These are phyloP conservation scores for Cyprinodon brontotheroides DNA, from an alignment of 2,113 vertebrate species.

Conservation along the genomic window DNA sequence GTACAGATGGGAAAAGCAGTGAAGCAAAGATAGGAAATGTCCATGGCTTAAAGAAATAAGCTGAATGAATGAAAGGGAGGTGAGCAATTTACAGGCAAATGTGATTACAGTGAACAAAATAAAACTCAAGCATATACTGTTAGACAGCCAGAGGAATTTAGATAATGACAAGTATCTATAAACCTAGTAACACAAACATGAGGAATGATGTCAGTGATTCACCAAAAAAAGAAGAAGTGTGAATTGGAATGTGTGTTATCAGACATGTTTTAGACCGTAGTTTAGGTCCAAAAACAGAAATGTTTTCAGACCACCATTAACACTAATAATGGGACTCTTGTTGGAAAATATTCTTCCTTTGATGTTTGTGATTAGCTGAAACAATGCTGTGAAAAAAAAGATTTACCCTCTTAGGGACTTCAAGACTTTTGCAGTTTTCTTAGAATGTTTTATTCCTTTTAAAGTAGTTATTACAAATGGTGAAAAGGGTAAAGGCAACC, in stretches of 20 bases:
- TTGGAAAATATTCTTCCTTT: no score
- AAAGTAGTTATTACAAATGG: no score
- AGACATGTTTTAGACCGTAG: not conserved
- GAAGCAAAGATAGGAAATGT: not conserved
- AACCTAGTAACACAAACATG: not conserved
- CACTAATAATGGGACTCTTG: no score
- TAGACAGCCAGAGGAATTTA: not conserved
- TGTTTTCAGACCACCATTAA: no score
- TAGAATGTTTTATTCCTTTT: no score
- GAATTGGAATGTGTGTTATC: not conserved
- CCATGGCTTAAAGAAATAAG: not conserved
- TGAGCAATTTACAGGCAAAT: not conserved
- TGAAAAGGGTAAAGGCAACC: no score
- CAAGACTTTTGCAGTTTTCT: no score
- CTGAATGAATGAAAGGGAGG: not conserved
- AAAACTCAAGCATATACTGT: not conserved
- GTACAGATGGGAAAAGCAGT: not conserved
- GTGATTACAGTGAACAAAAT: not conserved
- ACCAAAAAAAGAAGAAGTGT: not conserved
- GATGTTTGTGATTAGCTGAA: no score
- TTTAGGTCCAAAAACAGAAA: no score
- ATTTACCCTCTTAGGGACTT: no score
- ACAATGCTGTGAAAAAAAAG: no score
- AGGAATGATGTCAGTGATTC: not conserved
- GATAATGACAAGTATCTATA: not conserved